Evolutionary conservation across 2,113 vertebrate genomes (phyloP).

Genomic region (Tonatia bakeri): DNA sequence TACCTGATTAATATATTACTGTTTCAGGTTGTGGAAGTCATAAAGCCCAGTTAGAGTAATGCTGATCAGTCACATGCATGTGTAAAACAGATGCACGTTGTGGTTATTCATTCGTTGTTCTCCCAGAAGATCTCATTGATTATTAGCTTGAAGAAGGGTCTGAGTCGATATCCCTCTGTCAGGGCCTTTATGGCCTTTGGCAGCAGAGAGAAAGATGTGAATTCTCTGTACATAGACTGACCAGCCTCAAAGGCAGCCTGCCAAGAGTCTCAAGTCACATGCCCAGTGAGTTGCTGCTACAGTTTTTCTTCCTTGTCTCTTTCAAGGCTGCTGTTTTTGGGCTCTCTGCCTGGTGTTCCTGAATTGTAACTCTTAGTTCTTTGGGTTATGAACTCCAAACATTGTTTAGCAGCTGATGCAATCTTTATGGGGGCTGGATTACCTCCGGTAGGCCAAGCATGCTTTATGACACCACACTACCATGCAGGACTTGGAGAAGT

Average conservation of each 20-base stretch:
- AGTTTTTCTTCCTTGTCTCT: constrained; percentile 47
- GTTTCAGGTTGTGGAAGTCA: neutral
- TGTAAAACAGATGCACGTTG: neutral
- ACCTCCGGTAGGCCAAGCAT: neutral
- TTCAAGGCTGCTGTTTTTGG: constrained; percentile 56
- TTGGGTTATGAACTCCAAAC: constrained; percentile 41
- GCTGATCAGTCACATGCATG: neutral
- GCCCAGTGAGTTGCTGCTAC: constrained; percentile 32
- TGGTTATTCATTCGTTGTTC: constrained; percentile 53
- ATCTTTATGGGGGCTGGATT: constrained; percentile 1
- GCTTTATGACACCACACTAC: neutral
- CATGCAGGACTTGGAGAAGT: neutral
- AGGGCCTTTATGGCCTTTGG: constrained; percentile 28
- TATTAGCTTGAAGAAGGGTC: constrained; percentile 45
- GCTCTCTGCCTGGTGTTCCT: constrained; percentile 50
- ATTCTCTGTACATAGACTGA: constrained; percentile 37
- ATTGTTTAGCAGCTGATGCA: constrained; percentile 22
- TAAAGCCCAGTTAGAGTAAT: neutral
- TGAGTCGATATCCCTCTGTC: constrained; percentile 25
- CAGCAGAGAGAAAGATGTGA: constrained; percentile 18
- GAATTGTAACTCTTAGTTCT: constrained; percentile 47
- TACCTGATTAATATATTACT: constrained; percentile 39
- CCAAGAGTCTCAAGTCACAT: constrained; percentile 63
- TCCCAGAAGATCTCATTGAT: constrained; percentile 49
- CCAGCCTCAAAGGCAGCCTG: constrained; percentile 19